Percentiles rank a stretch among this genome's conserved stretches.
These are phyloP conservation scores for Pseudoatta argentina DNA, from an alignment of 1,140 invertebrate genomes.

Conservation along the genomic window DNA sequence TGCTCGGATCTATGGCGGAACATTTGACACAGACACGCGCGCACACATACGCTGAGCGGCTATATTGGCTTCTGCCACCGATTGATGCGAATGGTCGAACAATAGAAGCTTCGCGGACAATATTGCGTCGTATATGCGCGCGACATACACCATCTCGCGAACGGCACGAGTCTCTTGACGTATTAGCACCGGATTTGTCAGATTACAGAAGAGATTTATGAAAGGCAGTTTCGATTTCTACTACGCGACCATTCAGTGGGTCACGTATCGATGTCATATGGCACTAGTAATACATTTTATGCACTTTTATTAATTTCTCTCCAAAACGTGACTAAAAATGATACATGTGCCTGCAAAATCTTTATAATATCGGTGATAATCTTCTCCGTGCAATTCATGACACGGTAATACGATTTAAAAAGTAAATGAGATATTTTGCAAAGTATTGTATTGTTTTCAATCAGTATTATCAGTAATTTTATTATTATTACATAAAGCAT, in stretches of 20 bases:
- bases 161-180: slow-evolving; percentile 72
- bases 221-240: slow-evolving; percentile 56
- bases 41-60: neutral
- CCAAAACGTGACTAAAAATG: slow-evolving; percentile 61
- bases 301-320: slow-evolving; percentile 55
- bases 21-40: slow-evolving; percentile 73
- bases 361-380: slow-evolving; percentile 13
- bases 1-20: slow-evolving; percentile 56
- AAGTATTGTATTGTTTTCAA: neutral
- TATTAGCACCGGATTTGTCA: slow-evolving; percentile 77
- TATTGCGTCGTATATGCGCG: slow-evolving; percentile 62
- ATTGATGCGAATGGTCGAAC: slow-evolving; percentile 71
- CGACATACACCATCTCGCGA: slow-evolving; percentile 48
- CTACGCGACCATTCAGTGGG: slow-evolving; percentile 64
- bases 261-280: slow-evolving; percentile 69
- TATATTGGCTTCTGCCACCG: slow-evolving; percentile 70
- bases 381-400: neutral
- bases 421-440: neutral
- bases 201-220: slow-evolving; percentile 76
- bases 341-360: neutral
- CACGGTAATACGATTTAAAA: neutral
- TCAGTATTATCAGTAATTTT: neutral
- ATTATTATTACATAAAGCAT: neutral
- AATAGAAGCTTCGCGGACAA: slow-evolving; percentile 71
- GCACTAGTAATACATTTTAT: slow-evolving; percentile 54